A percentile compares a stretch with the other conserved stretches of the same genome.
phyloP scores from a whole-genome alignment of 2,888 invertebrate genomes.

The Barypeithes pellucidus region DNA sequence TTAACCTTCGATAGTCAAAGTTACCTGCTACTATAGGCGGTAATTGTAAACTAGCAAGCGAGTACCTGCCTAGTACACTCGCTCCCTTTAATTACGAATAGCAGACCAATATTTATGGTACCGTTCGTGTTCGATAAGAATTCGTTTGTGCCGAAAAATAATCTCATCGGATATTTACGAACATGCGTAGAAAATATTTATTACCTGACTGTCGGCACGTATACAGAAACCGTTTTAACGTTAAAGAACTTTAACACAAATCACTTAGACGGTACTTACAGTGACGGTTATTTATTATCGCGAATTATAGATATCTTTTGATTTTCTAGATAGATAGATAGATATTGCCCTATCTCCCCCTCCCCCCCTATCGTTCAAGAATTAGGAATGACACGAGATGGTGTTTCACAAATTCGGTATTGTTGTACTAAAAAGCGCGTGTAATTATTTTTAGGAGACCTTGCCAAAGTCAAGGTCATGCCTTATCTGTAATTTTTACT shows the following conservation, averaged over 20 bases:
- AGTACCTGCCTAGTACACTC: too few species aligned
- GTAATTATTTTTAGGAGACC: constrained; percentile 43
- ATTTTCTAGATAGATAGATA: too few species aligned
- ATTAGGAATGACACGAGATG: not conserved
- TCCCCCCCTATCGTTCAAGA: too few species aligned
- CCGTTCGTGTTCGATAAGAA: too few species aligned
- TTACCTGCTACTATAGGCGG: too few species aligned
- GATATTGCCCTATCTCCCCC: too few species aligned
- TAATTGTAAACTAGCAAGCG: not conserved
- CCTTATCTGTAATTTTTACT: constrained; percentile 34
- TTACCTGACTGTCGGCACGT: constrained; percentile 41
- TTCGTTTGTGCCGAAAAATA: not conserved
- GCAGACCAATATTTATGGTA: too few species aligned
- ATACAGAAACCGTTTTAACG: constrained; percentile 3
- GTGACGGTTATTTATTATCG: not conserved
- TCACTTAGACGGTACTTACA: not conserved
- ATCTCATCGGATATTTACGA: not conserved
- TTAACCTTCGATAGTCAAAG: too few species aligned
- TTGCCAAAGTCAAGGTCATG: constrained; percentile 41
- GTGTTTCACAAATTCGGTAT: not conserved
- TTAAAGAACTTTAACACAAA: not conserved
- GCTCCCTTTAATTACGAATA: too few species aligned
- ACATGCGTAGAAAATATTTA: constrained; percentile 3
- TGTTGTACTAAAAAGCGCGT: constrained; percentile 8
- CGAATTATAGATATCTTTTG: not conserved